Percentiles rank a stretch among this genome's conserved stretches.
phyloP scores from a whole-genome alignment of 2,113 vertebrate genomes.

The Bubo scandiacus region DNA sequence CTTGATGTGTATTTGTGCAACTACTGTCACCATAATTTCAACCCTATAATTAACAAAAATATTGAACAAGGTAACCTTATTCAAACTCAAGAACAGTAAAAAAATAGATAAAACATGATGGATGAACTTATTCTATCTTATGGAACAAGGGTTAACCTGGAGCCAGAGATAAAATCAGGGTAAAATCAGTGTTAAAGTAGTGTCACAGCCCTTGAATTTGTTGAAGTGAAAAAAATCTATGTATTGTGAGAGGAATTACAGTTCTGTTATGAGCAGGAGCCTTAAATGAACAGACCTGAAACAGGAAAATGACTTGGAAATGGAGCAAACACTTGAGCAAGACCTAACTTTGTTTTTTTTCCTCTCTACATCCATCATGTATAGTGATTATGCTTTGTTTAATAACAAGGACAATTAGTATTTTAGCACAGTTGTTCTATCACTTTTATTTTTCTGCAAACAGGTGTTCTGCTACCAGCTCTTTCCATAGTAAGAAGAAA shows the following conservation, averaged over 20 bases:
- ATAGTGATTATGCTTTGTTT: slow-evolving; percentile 1
- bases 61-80: neutral
- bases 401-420: neutral
- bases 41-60: neutral
- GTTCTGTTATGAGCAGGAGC: neutral
- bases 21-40: neutral
- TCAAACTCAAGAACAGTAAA: neutral
- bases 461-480: neutral
- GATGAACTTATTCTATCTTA: neutral
- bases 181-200: neutral
- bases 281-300: neutral
- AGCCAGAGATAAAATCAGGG: neutral
- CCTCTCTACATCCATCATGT: neutral
- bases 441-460: neutral
- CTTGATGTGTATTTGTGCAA: neutral
- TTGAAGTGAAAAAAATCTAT: neutral
- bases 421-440: neutral
- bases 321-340: neutral
- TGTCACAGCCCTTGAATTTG: neutral
- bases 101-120: neutral
- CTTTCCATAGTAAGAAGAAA: neutral
- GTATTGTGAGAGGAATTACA: neutral
- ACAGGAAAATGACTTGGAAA: neutral
- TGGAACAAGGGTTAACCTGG: neutral
- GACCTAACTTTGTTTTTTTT: neutral